Conservation (phyloP, 1,140 invertebrate genomes). For the Penaeus chinensis region DNA sequence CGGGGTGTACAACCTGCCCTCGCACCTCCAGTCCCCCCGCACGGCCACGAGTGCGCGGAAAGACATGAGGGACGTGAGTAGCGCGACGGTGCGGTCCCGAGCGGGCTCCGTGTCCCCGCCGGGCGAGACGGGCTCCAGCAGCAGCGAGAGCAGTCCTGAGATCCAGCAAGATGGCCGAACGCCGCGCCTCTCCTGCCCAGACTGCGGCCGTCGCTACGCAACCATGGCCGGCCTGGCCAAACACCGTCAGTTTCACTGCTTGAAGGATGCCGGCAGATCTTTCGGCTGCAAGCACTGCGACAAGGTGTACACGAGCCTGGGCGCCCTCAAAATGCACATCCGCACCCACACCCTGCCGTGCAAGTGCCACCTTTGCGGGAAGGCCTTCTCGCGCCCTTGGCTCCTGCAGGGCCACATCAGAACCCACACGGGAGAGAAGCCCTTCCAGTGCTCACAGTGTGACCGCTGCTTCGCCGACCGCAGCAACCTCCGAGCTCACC, state of each 20-base stretch:
- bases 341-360: constrained; percentile 97
- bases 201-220: constrained; percentile 94
- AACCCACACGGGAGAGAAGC: constrained; percentile 56
- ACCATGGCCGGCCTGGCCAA: constrained; percentile 95
- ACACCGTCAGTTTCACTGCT: constrained; percentile 94
- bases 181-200: constrained; percentile 74
- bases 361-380: constrained; percentile 77
- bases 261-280: constrained; percentile 41
- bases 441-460: constrained; percentile 56
- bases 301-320: constrained; percentile 52
- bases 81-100: constrained; percentile 8
- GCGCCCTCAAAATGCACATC: constrained; percentile 72
- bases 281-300: constrained; percentile 55
- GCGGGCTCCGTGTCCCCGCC: constrained; percentile 46
- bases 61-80: not conserved
- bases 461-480: constrained; percentile 54
- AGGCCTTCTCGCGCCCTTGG: constrained; percentile 54
- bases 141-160: constrained; percentile 54
- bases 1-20: constrained; percentile 44
- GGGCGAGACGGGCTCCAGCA: constrained; percentile 51
- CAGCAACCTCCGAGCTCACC: constrained; percentile 49
- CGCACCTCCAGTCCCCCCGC: constrained; percentile 30
- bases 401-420: constrained; percentile 56
- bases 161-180: constrained; percentile 33
- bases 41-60: not conserved